A percentile compares a stretch with the other conserved stretches of the same genome.
phyloP scores from a whole-genome alignment of 1,140 invertebrate species.

The Ephestia elutella region DNA sequence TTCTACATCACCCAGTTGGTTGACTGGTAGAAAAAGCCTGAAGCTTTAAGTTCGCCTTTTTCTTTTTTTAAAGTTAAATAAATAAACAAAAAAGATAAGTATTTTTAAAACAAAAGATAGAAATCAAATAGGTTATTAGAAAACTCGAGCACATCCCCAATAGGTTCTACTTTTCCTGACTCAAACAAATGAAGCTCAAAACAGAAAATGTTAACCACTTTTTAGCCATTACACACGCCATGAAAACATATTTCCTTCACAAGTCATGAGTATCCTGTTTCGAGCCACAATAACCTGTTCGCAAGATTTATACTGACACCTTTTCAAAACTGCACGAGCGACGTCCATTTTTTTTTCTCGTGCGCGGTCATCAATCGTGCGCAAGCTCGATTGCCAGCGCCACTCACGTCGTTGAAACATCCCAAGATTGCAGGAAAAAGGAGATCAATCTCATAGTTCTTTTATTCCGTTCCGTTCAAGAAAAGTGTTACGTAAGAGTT shows the following conservation, averaged over 20 bases:
- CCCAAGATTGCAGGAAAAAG: neutral
- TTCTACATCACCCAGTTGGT: too few species aligned
- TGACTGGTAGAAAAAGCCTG: too few species aligned
- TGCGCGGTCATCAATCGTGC: neutral
- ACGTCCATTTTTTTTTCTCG: neutral
- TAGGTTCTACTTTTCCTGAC: too few species aligned
- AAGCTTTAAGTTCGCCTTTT: too few species aligned
- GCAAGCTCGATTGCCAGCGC: neutral
- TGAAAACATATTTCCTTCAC: neutral
- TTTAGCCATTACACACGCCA: neutral
- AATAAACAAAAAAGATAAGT: too few species aligned
- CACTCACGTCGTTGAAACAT: neutral
- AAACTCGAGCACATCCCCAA: too few species aligned
- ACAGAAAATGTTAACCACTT: neutral
- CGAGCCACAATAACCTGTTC: conserved; percentile 1
- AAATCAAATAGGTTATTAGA: too few species aligned
- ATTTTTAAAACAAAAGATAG: too few species aligned
- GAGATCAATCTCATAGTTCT: neutral
- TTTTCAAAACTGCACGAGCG: conserved; percentile 1
- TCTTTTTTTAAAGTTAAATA: too few species aligned
- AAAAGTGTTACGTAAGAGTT: too few species aligned
- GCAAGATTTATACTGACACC: neutral
- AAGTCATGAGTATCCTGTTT: neutral
- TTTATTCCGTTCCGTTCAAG: too few species aligned
- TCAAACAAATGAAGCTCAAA: neutral